Evolutionary conservation across 1,140 invertebrate species (phyloP).

Genomic region (Tachypleus tridentatus): DNA sequence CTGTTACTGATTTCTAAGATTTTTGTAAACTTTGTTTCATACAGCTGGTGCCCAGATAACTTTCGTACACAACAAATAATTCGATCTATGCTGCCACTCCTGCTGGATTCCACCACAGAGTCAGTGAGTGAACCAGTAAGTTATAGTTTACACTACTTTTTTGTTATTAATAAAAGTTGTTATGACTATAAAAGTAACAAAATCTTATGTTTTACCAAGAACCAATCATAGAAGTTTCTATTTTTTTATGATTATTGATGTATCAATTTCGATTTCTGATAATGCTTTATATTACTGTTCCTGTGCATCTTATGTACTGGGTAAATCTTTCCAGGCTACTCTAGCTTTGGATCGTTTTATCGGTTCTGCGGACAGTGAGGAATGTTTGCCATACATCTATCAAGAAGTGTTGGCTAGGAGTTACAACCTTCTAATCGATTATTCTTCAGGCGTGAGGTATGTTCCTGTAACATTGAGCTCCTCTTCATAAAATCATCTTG

Average conservation of each 20-base stretch:
- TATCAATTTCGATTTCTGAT: too few relatives aligned
- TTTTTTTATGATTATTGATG: too few relatives aligned
- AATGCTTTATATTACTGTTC: too few relatives aligned
- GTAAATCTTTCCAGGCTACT: slow-evolving; percentile 10
- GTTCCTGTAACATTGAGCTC: neutral
- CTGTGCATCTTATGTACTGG: too few relatives aligned
- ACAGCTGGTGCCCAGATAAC: slow-evolving; percentile 38
- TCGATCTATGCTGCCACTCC: slow-evolving; percentile 53
- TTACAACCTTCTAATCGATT: slow-evolving; percentile 45
- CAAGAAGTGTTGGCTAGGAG: slow-evolving; percentile 50
- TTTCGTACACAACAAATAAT: slow-evolving; percentile 38
- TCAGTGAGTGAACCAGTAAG: slow-evolving; percentile 47
- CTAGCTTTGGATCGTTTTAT: slow-evolving; percentile 43
- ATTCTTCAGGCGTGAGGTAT: slow-evolving; percentile 32
- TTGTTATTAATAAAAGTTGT: too few relatives aligned
- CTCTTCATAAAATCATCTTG: too few relatives aligned
- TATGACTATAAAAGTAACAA: too few relatives aligned
- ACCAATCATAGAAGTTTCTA: too few relatives aligned
- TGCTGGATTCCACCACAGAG: slow-evolving; percentile 57
- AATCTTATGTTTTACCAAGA: too few relatives aligned
- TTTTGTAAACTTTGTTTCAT: too few relatives aligned
- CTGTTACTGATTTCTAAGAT: too few relatives aligned
- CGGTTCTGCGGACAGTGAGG: slow-evolving; percentile 46
- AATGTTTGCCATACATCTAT: slow-evolving; percentile 49
- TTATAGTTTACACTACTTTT: neutral